phyloP scores from a whole-genome alignment of 2,888 invertebrate species.

The Phaedon cochleariae region DNA sequence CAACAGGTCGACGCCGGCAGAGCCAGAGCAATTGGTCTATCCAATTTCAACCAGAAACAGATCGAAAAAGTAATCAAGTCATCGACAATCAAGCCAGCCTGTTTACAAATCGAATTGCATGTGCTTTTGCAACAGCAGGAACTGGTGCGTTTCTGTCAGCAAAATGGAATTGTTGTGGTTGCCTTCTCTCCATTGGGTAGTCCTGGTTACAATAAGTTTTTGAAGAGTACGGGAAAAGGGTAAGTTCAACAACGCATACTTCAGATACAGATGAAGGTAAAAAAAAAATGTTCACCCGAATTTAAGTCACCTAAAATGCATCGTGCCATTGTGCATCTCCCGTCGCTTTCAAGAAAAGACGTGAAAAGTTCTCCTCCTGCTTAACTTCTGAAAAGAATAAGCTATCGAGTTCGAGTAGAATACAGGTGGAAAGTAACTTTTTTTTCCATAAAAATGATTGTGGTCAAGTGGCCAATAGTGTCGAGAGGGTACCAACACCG shows the following conservation, averaged over 20 bases:
- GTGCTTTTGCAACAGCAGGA: constrained; percentile 64
- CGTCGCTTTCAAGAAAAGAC: too few species aligned
- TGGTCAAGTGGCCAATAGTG: too few species aligned
- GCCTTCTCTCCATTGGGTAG: constrained; percentile 65
- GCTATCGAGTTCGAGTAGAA: too few species aligned
- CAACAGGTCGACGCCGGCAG: constrained; percentile 71
- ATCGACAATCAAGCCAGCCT: constrained; percentile 69
- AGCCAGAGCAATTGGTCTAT: constrained; percentile 80
- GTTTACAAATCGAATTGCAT: constrained; percentile 73
- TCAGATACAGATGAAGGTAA: too few species aligned
- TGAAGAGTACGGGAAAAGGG: constrained; percentile 10
- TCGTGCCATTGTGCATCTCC: too few species aligned
- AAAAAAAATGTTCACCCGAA: too few species aligned
- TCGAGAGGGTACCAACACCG: too few species aligned
- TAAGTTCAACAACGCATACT: constrained; percentile 12
- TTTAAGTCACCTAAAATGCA: too few species aligned
- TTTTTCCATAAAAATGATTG: too few species aligned
- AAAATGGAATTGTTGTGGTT: constrained; percentile 61
- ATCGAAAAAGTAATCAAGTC: constrained; percentile 69
- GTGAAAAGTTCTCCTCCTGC: too few species aligned
- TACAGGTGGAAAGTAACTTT: too few species aligned
- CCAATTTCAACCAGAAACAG: constrained; percentile 79
- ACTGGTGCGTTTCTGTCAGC: constrained; percentile 59
- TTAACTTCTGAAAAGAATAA: too few species aligned
- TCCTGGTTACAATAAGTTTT: constrained; percentile 56